Evolutionary conservation across 2,797 vertebrate genomes (phyloP), one percentile per base, ranked within the genome.

Genomic region (Tarsius wallacei): DNA sequence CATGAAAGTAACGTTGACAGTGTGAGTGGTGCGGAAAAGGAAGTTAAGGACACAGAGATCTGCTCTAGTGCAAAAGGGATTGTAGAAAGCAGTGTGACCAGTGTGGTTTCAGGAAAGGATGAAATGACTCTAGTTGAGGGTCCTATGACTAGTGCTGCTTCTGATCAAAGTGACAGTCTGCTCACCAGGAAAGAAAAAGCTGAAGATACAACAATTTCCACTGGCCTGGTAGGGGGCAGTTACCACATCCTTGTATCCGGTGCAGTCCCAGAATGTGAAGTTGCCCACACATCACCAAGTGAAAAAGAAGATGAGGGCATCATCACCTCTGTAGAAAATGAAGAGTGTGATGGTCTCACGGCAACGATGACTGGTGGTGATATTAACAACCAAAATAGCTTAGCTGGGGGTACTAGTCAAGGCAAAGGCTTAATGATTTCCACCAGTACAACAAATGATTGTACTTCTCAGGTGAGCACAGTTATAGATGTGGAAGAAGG

Each of bases 51-150:
- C 77, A 49, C 28, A 3, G 96, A 97, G 24, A 91, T 97, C 95
- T 95, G 93, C 97, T 98, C 97, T 87, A 98, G 97, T 22, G 87
- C 85, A 2, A 99, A 98, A 96, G 99, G 97, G 0, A 2, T 98
- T 4, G 99, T 98, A 83, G 99, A 98, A 96, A 99, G 99, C 97
- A 99, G 99, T 0, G 98, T 99, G 76, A 98, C 98, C 76, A 99
- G 98, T 8, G 97, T 94, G 2, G 93, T 90, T 53, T 55, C 88
- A 17, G 98, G 28, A 9, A 76, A 89, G 73, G 57, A 22, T 5
- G 53, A 77, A 4, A 66, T 11, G 2, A 81, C 55, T 0, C 22
- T 74, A 3, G 36, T 42, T 0, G 80, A 97, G 82, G 84, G 36
- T 3, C 97, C 96, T 55, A 77, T 94, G 97, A 93, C 93, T 1